Evolutionary conservation across 2,113 vertebrate species (phyloP).

Genomic region (Gallinago jamesoni): DNA sequence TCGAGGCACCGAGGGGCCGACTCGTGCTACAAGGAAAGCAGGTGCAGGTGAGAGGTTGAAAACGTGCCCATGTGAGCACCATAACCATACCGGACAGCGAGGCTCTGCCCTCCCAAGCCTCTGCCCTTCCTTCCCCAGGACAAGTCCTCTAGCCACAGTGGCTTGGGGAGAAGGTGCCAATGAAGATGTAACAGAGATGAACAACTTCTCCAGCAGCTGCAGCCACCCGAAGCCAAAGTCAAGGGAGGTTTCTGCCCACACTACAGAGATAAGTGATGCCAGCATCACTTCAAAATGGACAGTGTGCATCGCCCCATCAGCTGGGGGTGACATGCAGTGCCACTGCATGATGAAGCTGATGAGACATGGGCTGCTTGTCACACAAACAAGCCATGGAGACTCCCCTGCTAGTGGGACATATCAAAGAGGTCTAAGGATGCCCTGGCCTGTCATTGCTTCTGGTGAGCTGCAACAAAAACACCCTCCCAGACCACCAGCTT

Average conservation of each 20-base stretch:
- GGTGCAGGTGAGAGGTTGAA: not conserved
- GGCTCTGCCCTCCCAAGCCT: not conserved
- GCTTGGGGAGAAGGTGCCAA: not conserved
- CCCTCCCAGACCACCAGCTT: not conserved
- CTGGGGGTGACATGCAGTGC: not conserved
- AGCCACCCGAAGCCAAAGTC: not conserved
- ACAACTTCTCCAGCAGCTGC: not conserved
- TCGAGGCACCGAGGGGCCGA: slow-evolving; percentile 92
- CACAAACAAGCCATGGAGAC: not conserved
- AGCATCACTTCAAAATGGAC: not conserved
- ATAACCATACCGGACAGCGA: fast-evolving
- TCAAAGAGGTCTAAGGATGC: not conserved
- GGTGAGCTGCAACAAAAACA: not conserved
- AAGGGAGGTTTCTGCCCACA: fast-evolving
- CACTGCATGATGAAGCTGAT: not conserved
- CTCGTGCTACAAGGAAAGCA: slow-evolving; percentile 83
- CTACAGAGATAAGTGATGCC: not conserved
- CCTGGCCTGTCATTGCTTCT: not conserved
- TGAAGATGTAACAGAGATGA: not conserved
- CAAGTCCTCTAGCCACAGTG: fast-evolving
- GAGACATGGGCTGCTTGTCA: not conserved
- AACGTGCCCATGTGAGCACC: fast-evolving
- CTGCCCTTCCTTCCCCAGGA: not conserved
- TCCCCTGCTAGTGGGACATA: not conserved
- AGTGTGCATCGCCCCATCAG: too few species aligned